A percentile compares a stretch with the other conserved stretches of the same genome.
phyloP scores from a whole-genome alignment of 1,140 invertebrate genomes.

The Drosophila aff. region DNA sequence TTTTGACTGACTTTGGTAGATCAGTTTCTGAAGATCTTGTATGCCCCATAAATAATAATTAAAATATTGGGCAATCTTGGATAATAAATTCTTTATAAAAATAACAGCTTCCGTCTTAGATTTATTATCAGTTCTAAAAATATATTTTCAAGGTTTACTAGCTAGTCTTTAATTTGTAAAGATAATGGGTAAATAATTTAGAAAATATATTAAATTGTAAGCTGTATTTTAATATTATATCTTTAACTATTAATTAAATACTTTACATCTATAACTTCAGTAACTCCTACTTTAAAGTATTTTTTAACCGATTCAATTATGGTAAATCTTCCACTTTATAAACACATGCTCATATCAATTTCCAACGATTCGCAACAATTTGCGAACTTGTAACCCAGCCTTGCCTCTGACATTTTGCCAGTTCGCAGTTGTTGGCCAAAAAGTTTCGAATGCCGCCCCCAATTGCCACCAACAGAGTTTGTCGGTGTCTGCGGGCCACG shows the following conservation, averaged over 20 bases:
- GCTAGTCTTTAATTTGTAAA: background rate
- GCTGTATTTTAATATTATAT: too few species aligned
- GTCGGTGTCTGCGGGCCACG: constrained; percentile 25
- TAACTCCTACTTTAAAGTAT: background rate
- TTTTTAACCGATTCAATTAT: background rate
- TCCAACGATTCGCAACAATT: background rate
- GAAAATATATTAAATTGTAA: too few species aligned
- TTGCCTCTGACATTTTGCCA: constrained; percentile 13
- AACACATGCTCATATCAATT: constrained; percentile 14
- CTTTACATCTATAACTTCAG: too few species aligned
- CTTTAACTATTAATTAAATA: too few species aligned
- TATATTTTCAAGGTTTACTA: background rate
- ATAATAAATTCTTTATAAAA: background rate
- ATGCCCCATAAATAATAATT: background rate
- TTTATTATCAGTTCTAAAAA: background rate
- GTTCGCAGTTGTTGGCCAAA: constrained; percentile 1
- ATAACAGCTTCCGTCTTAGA: background rate
- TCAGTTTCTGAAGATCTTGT: background rate
- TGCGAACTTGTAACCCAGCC: constrained; percentile 18
- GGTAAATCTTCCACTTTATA: background rate
- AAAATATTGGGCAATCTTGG: background rate
- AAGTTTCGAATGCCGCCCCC: constrained; percentile 11
- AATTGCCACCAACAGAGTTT: constrained; percentile 21
- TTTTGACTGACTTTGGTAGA: background rate
- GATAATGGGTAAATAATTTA: background rate